Conservation (phyloP, 2,888 invertebrate genomes). For the Xestia sexstrigata region DNA sequence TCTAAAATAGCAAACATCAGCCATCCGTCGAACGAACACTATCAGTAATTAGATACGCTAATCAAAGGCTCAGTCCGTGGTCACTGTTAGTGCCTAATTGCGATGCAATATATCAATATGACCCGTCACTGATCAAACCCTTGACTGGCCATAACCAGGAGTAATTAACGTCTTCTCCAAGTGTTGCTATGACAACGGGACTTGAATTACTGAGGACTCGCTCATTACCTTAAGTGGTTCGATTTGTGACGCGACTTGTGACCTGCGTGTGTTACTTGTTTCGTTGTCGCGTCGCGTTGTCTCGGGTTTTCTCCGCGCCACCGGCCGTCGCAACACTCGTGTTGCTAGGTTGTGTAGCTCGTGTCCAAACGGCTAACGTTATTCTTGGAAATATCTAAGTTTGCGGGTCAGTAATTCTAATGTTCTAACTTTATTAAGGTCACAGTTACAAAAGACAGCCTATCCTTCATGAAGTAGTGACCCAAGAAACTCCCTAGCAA, state of each 20-base stretch:
- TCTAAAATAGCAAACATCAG: neutral
- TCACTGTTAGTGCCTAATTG: conserved; percentile 59
- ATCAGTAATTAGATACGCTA: conserved; percentile 42
- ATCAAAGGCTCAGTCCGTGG: conserved; percentile 49
- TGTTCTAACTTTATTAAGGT: conserved; percentile 2
- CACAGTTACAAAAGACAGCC: neutral
- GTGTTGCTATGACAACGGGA: conserved; percentile 25
- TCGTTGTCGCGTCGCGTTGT: neutral
- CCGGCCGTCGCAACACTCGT: neutral
- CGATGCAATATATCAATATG: conserved; percentile 62
- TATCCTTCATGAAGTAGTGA: neutral
- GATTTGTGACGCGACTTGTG: neutral
- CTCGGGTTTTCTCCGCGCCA: too few relatives aligned
- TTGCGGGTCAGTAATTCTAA: neutral
- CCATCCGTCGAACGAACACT: conserved; percentile 9
- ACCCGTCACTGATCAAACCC: conserved; percentile 60
- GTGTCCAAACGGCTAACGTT: neutral
- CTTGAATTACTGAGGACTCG: neutral
- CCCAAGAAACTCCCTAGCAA: neutral
- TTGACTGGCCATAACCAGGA: conserved; percentile 44
- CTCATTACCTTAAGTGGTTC: conserved; percentile 1
- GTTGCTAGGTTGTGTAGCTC: neutral
- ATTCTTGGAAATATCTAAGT: neutral
- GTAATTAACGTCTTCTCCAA: conserved; percentile 50
- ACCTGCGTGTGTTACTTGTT: neutral